Evolutionary conservation across 23 tunicate species (phyloP), one percentile per base, ranked within the genome.

Genomic region (Ascidia mentula): DNA sequence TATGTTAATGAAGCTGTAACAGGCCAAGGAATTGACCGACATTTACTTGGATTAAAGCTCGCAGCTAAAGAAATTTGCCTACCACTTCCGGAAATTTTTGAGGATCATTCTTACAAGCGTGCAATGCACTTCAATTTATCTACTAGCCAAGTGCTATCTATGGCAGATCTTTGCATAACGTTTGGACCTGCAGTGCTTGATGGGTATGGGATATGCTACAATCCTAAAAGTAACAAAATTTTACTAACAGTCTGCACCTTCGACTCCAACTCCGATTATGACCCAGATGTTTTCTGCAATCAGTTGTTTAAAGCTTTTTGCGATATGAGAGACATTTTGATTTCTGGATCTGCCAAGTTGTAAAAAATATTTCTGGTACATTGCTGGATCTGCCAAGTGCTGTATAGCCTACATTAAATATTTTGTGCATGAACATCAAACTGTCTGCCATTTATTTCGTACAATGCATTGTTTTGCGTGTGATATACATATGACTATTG

Each of bases 11-110:
- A 75, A 69, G 97, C 97, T 12, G 46, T 91, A 28, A 32, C 84
- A 4, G 97, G 97, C 18, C 77, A 91, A 59, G 97, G 87, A 9
- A 91, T 91, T 40, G 97, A 91, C 40, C 91, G 97, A 32, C 97
- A 91, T 77, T 72, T 91, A 37, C 86, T 91, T 17, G 97, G 97
- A 31, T 71, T 91, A 17, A 75, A 77, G 8, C 40, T 91, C 5
- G 79, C 80, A 32, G 97, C 97, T 8, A 34, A 69, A 3, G 84
- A 91, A 61, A 31, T 76, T 32, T 85, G 84, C 26, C 59, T 46
- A 78, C 80, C 82, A 34, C 74, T 74, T 0, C 97, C 97, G 13
- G 88, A 81, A 20, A 78, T 91, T 18, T 86, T 86, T 73, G 60
- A 81, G 71, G 97, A 91, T 46, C 35, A 65, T n/a, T 76, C 84